Conservation (phyloP, 2,113 vertebrate genomes). For the Motacilla tschutschensis region DNA sequence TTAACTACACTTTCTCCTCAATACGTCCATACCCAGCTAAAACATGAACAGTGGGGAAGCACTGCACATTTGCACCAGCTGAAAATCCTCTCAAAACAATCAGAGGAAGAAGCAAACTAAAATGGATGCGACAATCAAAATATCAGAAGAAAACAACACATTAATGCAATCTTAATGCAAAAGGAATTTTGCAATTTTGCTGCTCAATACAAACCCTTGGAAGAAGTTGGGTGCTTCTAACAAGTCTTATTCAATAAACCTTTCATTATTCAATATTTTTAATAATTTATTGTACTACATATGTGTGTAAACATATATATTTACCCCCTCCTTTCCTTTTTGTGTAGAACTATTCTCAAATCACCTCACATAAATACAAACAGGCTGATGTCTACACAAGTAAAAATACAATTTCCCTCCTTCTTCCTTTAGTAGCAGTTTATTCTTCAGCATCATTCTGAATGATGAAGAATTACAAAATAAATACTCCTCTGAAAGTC, state of each 20-base stretch:
- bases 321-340: background rate
- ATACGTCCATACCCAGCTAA: background rate
- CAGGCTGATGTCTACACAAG: background rate
- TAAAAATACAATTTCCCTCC: background rate
- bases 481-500: background rate
- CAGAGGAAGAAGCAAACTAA: background rate
- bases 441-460: background rate
- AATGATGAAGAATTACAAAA: background rate
- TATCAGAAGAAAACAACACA: background rate
- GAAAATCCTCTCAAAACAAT: background rate
- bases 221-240: background rate
- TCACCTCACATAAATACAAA: background rate
- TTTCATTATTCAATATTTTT: background rate
- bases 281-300: background rate
- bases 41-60: background rate
- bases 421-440: background rate
- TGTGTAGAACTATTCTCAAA: background rate
- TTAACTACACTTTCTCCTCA: background rate
- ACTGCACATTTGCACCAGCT: background rate
- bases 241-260: background rate
- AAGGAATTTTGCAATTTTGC: background rate
- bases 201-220: background rate
- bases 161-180: background rate
- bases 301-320: accelerated
- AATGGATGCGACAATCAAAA: background rate